phyloP scores from a whole-genome alignment of 2,797 vertebrate species.

The Gallinago solitaria region DNA sequence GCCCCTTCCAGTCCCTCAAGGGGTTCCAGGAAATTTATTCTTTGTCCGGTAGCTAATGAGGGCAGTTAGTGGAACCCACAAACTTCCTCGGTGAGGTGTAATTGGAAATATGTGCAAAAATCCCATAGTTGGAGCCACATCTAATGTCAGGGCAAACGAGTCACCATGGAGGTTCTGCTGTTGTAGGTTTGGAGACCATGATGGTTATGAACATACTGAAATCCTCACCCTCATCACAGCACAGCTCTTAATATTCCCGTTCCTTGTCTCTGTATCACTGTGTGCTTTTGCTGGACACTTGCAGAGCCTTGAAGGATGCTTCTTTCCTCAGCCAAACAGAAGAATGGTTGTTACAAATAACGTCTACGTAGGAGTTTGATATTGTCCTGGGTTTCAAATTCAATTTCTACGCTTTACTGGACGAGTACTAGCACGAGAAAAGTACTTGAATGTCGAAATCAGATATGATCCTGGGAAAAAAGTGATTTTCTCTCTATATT shows the following conservation, averaged over 20 bases:
- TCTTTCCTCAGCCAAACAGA: constrained; percentile 44
- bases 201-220: background rate
- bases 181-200: background rate
- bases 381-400: constrained; percentile 35
- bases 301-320: background rate
- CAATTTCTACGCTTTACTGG: constrained; percentile 43
- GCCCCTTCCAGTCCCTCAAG: too few species aligned
- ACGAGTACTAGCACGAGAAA: constrained; percentile 35
- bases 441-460: constrained; percentile 57
- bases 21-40: background rate
- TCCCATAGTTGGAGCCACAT: background rate
- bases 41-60: background rate
- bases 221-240: background rate
- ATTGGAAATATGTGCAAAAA: fast-evolving
- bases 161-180: fast-evolving
- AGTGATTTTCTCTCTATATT: constrained; percentile 5
- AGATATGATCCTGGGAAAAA: constrained; percentile 56
- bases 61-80: background rate
- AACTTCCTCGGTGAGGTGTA: fast-evolving
- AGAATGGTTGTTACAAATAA: constrained; percentile 22
- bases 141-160: background rate
- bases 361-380: background rate
- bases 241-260: background rate
- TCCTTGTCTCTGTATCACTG: background rate
- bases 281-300: background rate